A percentile compares a stretch with the other conserved stretches of the same genome.
Conservation (phyloP, 2,888 invertebrate species). For the Nemotelus nigrinus region DNA sequence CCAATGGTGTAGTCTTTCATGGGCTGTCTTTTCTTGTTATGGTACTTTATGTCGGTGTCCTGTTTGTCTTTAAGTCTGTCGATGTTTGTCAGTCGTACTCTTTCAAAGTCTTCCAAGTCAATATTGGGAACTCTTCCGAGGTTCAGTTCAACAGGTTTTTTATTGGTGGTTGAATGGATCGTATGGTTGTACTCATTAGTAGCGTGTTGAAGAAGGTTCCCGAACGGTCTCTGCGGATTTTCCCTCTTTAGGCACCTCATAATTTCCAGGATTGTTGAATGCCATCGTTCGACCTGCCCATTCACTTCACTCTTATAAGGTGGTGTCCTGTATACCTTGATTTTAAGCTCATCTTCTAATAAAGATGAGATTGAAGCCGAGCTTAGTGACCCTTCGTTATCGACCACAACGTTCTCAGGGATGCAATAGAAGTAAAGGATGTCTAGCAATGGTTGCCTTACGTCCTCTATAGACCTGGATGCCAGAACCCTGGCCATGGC, state of each 20-base stretch:
- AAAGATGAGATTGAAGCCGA: not conserved
- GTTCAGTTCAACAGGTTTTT: conserved; percentile 46
- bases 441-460: conserved; percentile 36
- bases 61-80: conserved; percentile 44
- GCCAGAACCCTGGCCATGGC: conserved; percentile 30
- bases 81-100: conserved; percentile 14
- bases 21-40: conserved; percentile 47
- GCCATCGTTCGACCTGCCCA: conserved; percentile 6
- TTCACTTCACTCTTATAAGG: conserved; percentile 38
- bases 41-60: conserved; percentile 32
- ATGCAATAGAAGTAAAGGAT: conserved; percentile 32
- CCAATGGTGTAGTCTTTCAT: conserved; percentile 39
- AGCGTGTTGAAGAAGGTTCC: not conserved
- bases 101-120: conserved; percentile 27
- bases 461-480: conserved; percentile 40
- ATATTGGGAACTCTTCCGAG: conserved; percentile 35
- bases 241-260: conserved; percentile 22
- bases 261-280: conserved; percentile 12
- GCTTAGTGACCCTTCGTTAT: not conserved
- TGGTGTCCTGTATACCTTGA: conserved; percentile 13
- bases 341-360: conserved; percentile 16
- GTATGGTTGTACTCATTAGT: conserved; percentile 41
- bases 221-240: not conserved
- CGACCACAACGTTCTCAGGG: conserved; percentile 34
- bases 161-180: conserved; percentile 46